Conservation (phyloP, 2,113 vertebrate genomes). For the Anolis carolinensis region DNA sequence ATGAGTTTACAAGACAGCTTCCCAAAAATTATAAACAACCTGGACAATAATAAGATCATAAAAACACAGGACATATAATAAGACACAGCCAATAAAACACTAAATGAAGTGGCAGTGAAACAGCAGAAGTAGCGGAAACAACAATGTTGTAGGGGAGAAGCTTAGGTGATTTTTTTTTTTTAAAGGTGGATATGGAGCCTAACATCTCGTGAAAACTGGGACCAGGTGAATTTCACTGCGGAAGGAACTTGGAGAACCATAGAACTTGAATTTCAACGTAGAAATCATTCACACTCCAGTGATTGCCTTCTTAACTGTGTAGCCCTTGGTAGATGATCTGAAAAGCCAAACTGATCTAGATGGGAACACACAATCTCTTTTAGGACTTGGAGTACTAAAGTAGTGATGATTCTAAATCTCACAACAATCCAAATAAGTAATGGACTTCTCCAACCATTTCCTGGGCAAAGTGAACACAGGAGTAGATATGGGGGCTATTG, state of each 20-base stretch:
- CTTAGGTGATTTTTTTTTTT: no score
- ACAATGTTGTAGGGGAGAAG: not conserved
- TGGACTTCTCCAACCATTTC: not conserved
- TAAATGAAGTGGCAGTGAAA: not conserved
- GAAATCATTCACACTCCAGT: not conserved
- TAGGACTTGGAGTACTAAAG: not conserved
- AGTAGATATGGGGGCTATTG: not conserved
- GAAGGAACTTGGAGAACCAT: not conserved
- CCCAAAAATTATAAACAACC: not conserved
- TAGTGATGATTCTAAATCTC: not conserved
- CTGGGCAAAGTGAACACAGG: not conserved
- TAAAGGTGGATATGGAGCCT: no score
- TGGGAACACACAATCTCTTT: no score
- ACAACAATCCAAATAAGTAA: not conserved
- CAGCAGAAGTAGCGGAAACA: not conserved
- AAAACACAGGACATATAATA: not conserved
- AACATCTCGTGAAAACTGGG: not conserved
- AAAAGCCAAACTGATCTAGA: no score
- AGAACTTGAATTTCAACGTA: not conserved
- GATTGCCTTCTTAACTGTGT: no score
- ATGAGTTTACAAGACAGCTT: not conserved
- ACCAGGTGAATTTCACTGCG: not conserved
- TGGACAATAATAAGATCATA: not conserved
- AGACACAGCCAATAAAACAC: not conserved
- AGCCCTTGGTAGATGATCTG: no score